These are phyloP conservation scores for Dryoscopus gambensis DNA, from an alignment of 2,113 vertebrate genomes.

Conservation along the genomic window DNA sequence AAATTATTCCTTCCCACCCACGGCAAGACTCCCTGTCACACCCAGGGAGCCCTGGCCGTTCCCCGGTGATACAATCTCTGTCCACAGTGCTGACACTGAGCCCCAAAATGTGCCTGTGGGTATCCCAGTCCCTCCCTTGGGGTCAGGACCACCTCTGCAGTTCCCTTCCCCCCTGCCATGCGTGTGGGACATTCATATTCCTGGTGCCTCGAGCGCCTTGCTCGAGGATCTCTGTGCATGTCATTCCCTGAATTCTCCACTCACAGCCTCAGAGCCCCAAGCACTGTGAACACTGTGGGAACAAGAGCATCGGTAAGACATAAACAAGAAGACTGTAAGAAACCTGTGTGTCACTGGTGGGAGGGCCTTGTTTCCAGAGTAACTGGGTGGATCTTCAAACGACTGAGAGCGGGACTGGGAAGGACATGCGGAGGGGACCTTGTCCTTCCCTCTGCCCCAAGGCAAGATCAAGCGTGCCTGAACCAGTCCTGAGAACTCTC, in stretches of 20 bases:
- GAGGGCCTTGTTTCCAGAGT: slow-evolving; percentile 8
- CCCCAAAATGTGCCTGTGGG: neutral
- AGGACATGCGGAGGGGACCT: neutral
- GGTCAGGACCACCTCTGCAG: neutral
- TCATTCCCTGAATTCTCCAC: neutral
- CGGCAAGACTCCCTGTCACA: neutral
- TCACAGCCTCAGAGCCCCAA: neutral
- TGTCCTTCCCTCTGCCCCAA: neutral
- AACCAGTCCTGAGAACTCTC: neutral
- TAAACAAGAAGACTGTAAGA: neutral
- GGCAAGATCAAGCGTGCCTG: neutral
- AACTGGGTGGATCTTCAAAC: slow-evolving; percentile 8
- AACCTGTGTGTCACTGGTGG: neutral
- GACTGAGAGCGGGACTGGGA: neutral
- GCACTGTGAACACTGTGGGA: neutral
- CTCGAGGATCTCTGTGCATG: neutral
- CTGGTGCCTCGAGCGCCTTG: neutral
- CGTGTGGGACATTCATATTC: neutral
- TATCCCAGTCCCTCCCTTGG: neutral
- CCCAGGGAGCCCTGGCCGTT: neutral
- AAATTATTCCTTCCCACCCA: neutral
- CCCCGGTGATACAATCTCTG: neutral
- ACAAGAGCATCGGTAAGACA: neutral
- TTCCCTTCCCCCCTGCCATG: neutral
- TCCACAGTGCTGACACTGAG: neutral